phyloP scores from a whole-genome alignment of 64 coral and sea anemone species.

The Actinia tenebrosa region DNA sequence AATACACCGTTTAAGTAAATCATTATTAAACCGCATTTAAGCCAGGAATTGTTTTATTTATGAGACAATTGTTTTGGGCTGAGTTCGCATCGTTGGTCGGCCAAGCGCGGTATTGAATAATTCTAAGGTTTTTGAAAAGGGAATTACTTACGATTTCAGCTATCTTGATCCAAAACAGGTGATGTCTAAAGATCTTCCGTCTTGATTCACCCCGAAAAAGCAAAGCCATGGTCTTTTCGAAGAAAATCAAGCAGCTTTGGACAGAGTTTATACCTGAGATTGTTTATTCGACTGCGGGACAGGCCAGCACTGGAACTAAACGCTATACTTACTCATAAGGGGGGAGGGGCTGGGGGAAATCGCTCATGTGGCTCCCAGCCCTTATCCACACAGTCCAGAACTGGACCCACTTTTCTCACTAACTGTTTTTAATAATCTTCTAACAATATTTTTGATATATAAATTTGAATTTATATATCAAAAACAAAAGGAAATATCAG shows the following conservation, averaged over 20 bases:
- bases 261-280: neutral
- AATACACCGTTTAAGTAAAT: neutral
- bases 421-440: too few relatives aligned
- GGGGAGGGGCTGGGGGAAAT: too few relatives aligned
- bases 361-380: too few relatives aligned
- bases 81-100: neutral
- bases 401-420: too few relatives aligned
- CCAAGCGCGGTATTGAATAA: neutral
- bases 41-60: neutral
- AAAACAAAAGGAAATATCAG: too few relatives aligned
- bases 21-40: neutral
- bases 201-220: slow-evolving; percentile 66
- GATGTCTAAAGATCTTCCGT: slow-evolving; percentile 49
- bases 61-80: too few relatives aligned
- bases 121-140: neutral
- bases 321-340: too few relatives aligned
- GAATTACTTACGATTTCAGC: slow-evolving; percentile 66
- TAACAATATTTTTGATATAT: too few relatives aligned
- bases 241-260: neutral
- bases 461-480: too few relatives aligned
- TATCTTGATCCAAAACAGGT: slow-evolving; percentile 76
- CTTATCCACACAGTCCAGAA: too few relatives aligned
- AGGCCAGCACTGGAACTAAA: too few relatives aligned
- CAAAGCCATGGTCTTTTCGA: slow-evolving; percentile 39
- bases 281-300: neutral